Base-by-base conservation (phyloP, 1,140 invertebrate genomes). In the Cepaea nemoralis region DNA sequence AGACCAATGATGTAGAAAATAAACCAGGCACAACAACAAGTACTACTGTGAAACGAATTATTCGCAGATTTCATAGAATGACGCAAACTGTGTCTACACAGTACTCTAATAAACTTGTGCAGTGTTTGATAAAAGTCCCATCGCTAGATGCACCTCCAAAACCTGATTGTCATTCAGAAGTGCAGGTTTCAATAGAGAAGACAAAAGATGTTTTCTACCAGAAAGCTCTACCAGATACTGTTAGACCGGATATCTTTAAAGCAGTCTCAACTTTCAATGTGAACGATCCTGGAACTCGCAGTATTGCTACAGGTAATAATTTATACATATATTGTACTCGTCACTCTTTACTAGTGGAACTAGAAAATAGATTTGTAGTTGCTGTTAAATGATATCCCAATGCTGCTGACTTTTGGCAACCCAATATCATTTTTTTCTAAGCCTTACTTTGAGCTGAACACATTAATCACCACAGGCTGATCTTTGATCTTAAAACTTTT, bases 121-220 rank as follows among this genome's bases (percentile, higher is more conserved):
- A 71, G 69, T 71, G 69, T 39, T 27, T 71, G 69, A 71, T 71
- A 6, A 10, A 37, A 45, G 40, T 71, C 69, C 69, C 69, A 40
- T 39, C 69, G 6, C 6, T 39, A 45, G 69, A 71, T 39, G 6
- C 37, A 39, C 69, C 35, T 8, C 19, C 10, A 2, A 71, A 19
- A 39, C 19, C 69, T 40, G 40, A 71, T 14, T 71, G 35, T 71
- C 10, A 40, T 24, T 3, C 37, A 39, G 69, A 35, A 24, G 37
- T 40, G 10, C 69, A 40, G 24, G 31, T 22, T 6, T 37, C 33
- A 3, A 27, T 39, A 39, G 31, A 71, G 31, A 3, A 10, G 6
- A 71, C 35, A 24, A 22, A 71, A 1, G 37, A 71, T 0, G n/a
- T 63, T 8, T 71, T 40, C n/a, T 71, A 71, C n/a, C 19, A 40